A percentile compares a stretch with the other conserved stretches of the same genome.
Evolutionary conservation across 2,113 vertebrate species (phyloP).

Genomic region (cat (Felis catus)): F.catus_Fca126_mat1.0 CM031426.1:38513001-38513500

Average conservation of each 20-base stretch:
- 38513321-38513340: background rate
- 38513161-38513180: background rate
- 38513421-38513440: background rate
- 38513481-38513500: background rate
- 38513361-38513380: accelerated
- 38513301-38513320: background rate
- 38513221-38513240: background rate
- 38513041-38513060: background rate
- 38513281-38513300: background rate
- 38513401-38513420: background rate
- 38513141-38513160: background rate
- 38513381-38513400: background rate
- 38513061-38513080: background rate
- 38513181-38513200: background rate
- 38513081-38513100: background rate
- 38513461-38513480: background rate
- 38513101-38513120: background rate
- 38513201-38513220: too few species aligned
- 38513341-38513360: background rate
- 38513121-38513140: background rate
- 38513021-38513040: background rate
- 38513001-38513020: background rate
- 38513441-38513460: background rate
- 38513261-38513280: background rate
- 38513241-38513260: background rate